These are phyloP conservation scores for Drepana arcuata DNA, from an alignment of 1,140 invertebrate species.

Conservation along the genomic window DNA sequence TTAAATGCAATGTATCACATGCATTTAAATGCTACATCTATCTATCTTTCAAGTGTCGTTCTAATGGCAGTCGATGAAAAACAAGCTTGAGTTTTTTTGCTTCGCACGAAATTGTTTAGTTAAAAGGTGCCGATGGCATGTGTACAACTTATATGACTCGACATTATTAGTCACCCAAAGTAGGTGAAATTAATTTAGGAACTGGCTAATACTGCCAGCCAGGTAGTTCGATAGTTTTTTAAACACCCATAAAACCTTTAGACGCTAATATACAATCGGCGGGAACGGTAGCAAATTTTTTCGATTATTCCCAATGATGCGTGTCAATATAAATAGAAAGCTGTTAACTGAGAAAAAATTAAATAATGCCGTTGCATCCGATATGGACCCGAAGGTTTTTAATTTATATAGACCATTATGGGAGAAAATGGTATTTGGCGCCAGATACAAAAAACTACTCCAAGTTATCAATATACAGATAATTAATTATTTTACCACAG, in stretches of 20 bases:
- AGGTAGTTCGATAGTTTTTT: conserved; percentile 48
- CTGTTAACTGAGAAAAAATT: conserved; percentile 56
- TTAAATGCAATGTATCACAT: no score
- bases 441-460: conserved; percentile 19
- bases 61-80: conserved; percentile 57
- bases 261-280: conserved; percentile 24
- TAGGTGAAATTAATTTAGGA: conserved; percentile 65
- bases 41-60: conserved; percentile 61
- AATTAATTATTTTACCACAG: no score
- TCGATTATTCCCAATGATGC: conserved; percentile 48
- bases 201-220: conserved; percentile 37
- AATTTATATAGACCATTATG: no score
- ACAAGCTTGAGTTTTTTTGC: conserved; percentile 38
- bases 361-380: conserved; percentile 29
- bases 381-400: conserved; percentile 25
- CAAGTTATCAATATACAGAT: no score
- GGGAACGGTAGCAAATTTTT: conserved; percentile 56
- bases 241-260: conserved; percentile 23
- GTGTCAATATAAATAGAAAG: conserved; percentile 58
- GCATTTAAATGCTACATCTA: conserved; percentile 27
- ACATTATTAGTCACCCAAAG: conserved; percentile 44
- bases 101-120: conserved; percentile 24
- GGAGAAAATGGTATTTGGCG: no score
- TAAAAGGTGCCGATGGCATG: conserved; percentile 49
- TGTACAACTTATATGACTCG: conserved; percentile 50